Evolutionary conservation across 2,888 invertebrate species (phyloP), one percentile per base, ranked within the genome.

Genomic region (Bellardia bayeri): DNA sequence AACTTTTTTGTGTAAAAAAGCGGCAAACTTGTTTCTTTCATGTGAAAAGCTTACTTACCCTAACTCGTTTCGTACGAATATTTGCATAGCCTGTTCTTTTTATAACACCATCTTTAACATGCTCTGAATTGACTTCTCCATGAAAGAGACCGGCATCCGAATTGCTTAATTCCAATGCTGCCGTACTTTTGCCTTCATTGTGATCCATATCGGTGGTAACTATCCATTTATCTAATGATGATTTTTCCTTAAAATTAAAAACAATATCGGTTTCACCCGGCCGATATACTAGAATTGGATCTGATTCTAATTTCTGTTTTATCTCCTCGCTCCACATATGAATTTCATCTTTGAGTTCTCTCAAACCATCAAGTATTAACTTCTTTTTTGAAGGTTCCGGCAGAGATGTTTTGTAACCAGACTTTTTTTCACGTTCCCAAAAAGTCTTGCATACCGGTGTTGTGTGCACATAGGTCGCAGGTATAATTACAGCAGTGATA

Each of bases 61-160:
- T 94, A 75, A 95, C 94, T 90, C 95, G 94, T 61, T 95, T 94
- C 0, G 97, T 96, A 88, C 95, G 95, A 72, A 98, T 95, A 90
- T 96, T 97, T 89, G 97, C 97, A 92, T 97, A 99, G 0, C 98
- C 99, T 16, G 97, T 95, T 78, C 95, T 95, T 91, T 96, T 96
- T 0, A 96, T 95, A 85, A 94, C 94, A 2, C 99, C 99, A 94
- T 98, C 98, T 92, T 96, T 96, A 0, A 98, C 96, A 13, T 97
- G 94, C 83, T 95, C 95, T 0, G 96, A 95, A 91, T 95, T 95
- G 11, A 98, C 93, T 85, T 94, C 94, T 0, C 98, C 98, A 87
- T 96, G 95, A 92, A 98, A 98, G 33, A 96, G 91, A 0, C 95
- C 97, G 84, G 96, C 95, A 0, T 97, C 97, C 2, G 95, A 94